A percentile compares a stretch with the other conserved stretches of the same genome.
Conservation (phyloP, 2,797 vertebrate species). For the Capromys pilorides region DNA sequence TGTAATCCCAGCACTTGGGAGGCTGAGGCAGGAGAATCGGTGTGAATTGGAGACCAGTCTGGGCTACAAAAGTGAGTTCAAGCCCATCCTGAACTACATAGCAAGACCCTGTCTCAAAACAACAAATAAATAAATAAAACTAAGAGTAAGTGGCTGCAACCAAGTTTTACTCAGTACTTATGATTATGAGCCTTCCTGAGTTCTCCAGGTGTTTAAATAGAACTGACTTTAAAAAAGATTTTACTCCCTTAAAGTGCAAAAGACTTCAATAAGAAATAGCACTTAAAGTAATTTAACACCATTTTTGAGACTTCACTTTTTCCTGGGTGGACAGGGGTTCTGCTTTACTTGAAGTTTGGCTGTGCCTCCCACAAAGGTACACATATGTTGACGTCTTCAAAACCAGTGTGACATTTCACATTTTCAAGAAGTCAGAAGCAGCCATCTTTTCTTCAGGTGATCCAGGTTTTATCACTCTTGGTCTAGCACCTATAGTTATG, state of each 20-base stretch:
- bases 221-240: background rate
- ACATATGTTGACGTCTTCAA: background rate
- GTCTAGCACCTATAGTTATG: background rate
- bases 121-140: background rate
- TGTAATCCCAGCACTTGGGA: too few species aligned
- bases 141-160: background rate
- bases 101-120: too few species aligned
- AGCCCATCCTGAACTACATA: too few species aligned
- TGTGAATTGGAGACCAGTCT: too few species aligned
- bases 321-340: background rate
- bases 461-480: background rate
- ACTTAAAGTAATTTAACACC: conserved; percentile 36
- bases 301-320: conserved; percentile 5
- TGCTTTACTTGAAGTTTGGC: background rate
- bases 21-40: too few species aligned
- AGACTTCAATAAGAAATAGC: background rate
- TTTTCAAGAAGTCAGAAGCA: conserved; percentile 3
- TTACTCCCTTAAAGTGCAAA: conserved; percentile 33
- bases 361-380: background rate
- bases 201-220: background rate
- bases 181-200: background rate
- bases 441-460: background rate
- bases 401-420: background rate
- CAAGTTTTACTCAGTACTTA: conserved; percentile 12
- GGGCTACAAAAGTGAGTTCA: too few species aligned